Evolutionary conservation across 37 sponge, comb jelly and placozoan species (phyloP).

Genomic region (Geodia barretti): DNA sequence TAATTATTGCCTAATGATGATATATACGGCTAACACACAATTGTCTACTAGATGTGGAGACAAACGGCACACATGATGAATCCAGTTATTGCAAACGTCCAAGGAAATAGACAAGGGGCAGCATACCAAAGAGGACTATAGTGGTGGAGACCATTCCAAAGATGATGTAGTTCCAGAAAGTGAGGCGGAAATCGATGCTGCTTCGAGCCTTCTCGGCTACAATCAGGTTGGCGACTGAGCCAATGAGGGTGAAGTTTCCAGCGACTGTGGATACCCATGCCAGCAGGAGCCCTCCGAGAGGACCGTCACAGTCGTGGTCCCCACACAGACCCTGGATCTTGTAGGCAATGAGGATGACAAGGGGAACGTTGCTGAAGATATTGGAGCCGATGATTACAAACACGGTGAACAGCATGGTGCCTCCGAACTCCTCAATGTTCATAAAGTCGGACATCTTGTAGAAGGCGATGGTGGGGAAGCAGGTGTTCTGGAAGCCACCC

Average conservation of each 20-base stretch:
- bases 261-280: slow-evolving; percentile 88
- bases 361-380: slow-evolving; percentile 85
- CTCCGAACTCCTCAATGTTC: slow-evolving; percentile 52
- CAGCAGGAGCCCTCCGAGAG: slow-evolving; percentile 63
- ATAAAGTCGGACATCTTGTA: slow-evolving; percentile 34
- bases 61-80: background rate
- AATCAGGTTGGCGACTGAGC: slow-evolving; percentile 89
- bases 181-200: slow-evolving; percentile 52
- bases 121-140: slow-evolving; percentile 55
- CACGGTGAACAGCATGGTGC: slow-evolving; percentile 67
- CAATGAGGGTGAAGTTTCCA: slow-evolving; percentile 90
- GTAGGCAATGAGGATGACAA: slow-evolving; percentile 74
- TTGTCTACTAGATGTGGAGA: too few species aligned
- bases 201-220: slow-evolving; percentile 84
- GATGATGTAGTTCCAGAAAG: slow-evolving; percentile 74
- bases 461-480: slow-evolving; percentile 60
- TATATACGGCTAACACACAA: background rate
- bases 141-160: slow-evolving; percentile 84
- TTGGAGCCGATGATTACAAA: slow-evolving; percentile 82
- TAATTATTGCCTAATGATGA: background rate
- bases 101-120: slow-evolving; percentile 78
- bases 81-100: slow-evolving; percentile 13
- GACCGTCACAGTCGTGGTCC: slow-evolving; percentile 22
- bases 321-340: slow-evolving; percentile 52
- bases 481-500: slow-evolving; percentile 80